phyloP scores from a whole-genome alignment of 2,797 vertebrate genomes.

The Setipinna tenuifilis region DNA sequence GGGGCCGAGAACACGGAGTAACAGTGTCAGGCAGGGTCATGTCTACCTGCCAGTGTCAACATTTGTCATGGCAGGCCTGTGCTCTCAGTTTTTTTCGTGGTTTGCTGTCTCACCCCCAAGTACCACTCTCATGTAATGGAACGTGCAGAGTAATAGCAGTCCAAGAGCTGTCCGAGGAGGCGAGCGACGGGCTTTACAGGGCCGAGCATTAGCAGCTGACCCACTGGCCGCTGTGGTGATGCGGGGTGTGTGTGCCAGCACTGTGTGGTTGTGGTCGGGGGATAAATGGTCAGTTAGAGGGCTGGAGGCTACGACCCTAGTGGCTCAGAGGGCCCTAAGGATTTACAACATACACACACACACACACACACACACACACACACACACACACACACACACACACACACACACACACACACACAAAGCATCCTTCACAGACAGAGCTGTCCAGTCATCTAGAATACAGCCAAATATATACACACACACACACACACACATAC shows the following conservation, averaged over 20 bases:
- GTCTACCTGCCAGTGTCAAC: not conserved
- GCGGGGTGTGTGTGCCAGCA: slow-evolving; percentile 75
- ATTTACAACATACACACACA: slow-evolving; percentile 47
- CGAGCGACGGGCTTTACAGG: not conserved
- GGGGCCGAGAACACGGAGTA: not conserved
- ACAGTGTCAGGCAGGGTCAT: not conserved
- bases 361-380: slow-evolving; percentile 9
- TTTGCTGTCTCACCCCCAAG: not conserved
- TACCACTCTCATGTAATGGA: not conserved
- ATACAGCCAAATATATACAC: not conserved
- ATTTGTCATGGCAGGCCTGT: not conserved
- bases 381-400: slow-evolving; percentile 7
- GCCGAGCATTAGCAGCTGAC: not conserved
- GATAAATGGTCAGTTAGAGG: slow-evolving; percentile 85
- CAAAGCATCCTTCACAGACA: not conserved
- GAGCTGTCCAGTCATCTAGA: not conserved
- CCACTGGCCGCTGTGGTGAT: not conserved
- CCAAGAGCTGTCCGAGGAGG: not conserved
- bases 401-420: not conserved
- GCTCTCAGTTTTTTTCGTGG: not conserved
- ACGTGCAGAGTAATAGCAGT: not conserved
- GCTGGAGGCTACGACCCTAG: slow-evolving; percentile 76
- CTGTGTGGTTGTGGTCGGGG: slow-evolving; percentile 85
- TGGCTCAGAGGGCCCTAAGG: slow-evolving; percentile 77
- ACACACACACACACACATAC: too few species aligned